Conservation (phyloP, 2,888 invertebrate genomes). For the Icerya purchasi region DNA sequence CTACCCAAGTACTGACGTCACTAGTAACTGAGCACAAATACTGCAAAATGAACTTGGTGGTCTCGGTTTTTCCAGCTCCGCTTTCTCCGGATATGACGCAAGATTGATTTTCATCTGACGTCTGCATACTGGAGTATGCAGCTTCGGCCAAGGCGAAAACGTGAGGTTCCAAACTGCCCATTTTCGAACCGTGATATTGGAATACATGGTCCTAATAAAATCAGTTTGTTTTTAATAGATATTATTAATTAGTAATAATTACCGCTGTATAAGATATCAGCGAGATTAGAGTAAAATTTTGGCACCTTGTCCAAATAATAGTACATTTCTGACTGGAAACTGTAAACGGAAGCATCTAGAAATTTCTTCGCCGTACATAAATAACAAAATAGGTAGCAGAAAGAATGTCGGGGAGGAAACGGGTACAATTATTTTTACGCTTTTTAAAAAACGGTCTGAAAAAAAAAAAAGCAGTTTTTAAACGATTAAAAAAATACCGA, state of each 20-base stretch:
- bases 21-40: constrained; percentile 74
- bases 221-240: constrained; percentile 1
- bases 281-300: background rate
- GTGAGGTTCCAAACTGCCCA: constrained; percentile 63
- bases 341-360: too few species aligned
- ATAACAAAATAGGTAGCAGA: too few species aligned
- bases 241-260: background rate
- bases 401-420: too few species aligned
- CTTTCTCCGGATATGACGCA: constrained; percentile 83
- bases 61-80: constrained; percentile 84
- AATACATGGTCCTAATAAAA: constrained; percentile 52
- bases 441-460: too few species aligned
- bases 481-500: too few species aligned
- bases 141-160: constrained; percentile 80
- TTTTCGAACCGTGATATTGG: constrained; percentile 59
- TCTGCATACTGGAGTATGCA: constrained; percentile 55
- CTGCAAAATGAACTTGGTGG: constrained; percentile 74
- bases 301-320: background rate
- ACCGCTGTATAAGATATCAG: too few species aligned
- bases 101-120: constrained; percentile 41
- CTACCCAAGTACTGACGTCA: constrained; percentile 74
- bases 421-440: too few species aligned
- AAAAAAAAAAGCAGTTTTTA: too few species aligned
- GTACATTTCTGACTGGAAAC: background rate
- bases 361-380: too few species aligned